These are phyloP conservation scores for Adelges cooleyi DNA, from an alignment of 1,140 invertebrate genomes.

Conservation along the genomic window DNA sequence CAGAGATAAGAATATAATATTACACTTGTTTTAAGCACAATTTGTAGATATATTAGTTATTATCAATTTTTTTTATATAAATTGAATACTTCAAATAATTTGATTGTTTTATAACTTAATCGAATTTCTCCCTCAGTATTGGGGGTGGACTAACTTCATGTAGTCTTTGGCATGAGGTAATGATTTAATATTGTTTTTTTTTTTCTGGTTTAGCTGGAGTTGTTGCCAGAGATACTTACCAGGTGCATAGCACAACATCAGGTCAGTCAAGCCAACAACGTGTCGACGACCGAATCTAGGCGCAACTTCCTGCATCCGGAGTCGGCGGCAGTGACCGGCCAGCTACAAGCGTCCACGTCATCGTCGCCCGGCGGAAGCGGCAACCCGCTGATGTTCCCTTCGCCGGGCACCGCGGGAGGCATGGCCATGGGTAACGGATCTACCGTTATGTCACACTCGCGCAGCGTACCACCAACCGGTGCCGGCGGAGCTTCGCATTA, in stretches of 20 bases:
- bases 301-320: slow-evolving; percentile 76
- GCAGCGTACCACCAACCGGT: slow-evolving; percentile 44
- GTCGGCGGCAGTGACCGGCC: slow-evolving; percentile 34
- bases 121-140: no score
- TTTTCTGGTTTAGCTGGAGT: slow-evolving; percentile 55
- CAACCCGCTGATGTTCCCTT: slow-evolving; percentile 45
- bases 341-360: slow-evolving; percentile 12
- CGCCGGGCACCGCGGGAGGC: neutral
- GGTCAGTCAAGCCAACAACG: slow-evolving; percentile 37
- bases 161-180: neutral
- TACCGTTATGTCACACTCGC: slow-evolving; percentile 44
- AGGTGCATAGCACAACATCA: slow-evolving; percentile 55
- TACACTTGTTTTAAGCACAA: no score
- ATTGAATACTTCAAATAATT: no score
- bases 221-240: slow-evolving; percentile 68
- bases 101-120: no score
- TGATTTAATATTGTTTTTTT: neutral
- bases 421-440: slow-evolving; percentile 37
- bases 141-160: no score
- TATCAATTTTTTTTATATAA: no score
- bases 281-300: slow-evolving; percentile 53
- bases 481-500: slow-evolving; percentile 40
- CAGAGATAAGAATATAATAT: no score
- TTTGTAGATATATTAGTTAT: no score
- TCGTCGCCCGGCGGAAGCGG: slow-evolving; percentile 7